phyloP scores from a whole-genome alignment of 2,888 invertebrate genomes.

The Mesorhabditis sp. region DNA sequence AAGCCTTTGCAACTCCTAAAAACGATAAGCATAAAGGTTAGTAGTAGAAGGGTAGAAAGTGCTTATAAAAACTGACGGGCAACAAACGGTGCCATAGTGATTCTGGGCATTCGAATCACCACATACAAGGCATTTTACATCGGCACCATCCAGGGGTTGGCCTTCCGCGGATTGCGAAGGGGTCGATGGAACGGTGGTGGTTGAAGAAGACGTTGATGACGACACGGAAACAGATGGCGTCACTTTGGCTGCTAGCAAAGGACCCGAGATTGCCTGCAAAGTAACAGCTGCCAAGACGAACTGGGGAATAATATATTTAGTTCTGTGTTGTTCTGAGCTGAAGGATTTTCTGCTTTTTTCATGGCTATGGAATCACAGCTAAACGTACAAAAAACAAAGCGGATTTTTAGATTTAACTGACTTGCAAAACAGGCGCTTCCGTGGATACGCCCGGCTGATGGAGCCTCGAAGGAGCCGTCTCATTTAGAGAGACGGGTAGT shows the following conservation, averaged over 20 bases:
- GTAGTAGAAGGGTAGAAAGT: background rate
- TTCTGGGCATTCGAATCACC: conserved; percentile 25
- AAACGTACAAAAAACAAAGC: no score
- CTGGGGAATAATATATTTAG: no score
- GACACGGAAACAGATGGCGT: background rate
- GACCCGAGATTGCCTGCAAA: background rate
- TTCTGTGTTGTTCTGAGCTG: no score
- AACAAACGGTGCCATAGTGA: conserved; percentile 32
- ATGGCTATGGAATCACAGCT: no score
- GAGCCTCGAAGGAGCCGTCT: no score
- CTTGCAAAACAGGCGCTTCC: no score
- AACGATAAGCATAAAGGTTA: background rate
- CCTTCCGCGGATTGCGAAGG: background rate
- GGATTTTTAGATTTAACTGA: no score
- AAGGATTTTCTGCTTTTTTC: no score
- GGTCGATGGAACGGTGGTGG: background rate
- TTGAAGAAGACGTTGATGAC: background rate
- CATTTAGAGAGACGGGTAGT: no score
- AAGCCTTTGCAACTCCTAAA: conserved; percentile 34
- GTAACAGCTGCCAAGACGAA: no score
- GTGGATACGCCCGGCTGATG: no score
- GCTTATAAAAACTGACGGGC: conserved; percentile 24
- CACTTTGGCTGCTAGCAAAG: background rate
- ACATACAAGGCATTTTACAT: conserved; percentile 25
- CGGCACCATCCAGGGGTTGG: background rate